Evolutionary conservation across 2,888 invertebrate genomes (phyloP), one percentile per base, ranked within the genome.

Genomic region (Magallana nippona): DNA sequence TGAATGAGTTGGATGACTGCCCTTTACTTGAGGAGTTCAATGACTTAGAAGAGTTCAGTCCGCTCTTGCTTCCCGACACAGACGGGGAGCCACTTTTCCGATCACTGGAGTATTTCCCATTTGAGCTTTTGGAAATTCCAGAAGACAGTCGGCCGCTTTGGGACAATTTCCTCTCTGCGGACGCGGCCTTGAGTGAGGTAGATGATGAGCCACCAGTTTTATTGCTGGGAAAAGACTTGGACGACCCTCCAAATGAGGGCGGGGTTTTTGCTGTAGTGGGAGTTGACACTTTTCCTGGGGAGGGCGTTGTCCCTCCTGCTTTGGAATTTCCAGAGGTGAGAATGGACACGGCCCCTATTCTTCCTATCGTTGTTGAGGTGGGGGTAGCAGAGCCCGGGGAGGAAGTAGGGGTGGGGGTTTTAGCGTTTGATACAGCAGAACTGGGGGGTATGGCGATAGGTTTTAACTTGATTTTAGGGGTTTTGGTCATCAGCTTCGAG

Each of bases 371-470:
- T 71, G 88, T 88, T 78, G 89, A 87, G 83, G 90, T 90, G 79
- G 90, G 90, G n/a, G 90, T 86, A 15, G 78, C 32, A 1, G 84
- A 77, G 44, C 83, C 81, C 19, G 71, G 71, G 3, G 85, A 85
- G 22, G 85, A 85, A 1, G 81, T 32, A 15, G 83, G 81, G 62
- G 81, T 79, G 60, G 82, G 81, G 13, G 82, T 62, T 78, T 82
- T 85, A 32, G 88, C 83, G 11, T 85, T 77, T 27, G 85, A 82
- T 63, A 85, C 79, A 27, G 86, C 78, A 10, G 86, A 83, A 78
- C 81, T 87, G 58, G 88, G 81, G 95, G 96, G 96, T 91, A 96
- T 96, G 0, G 96, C 95, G 0, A 97, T 97, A 60, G 96, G 97
- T 87, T 93, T 93, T 55, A 93, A 87, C 83, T 93, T 92, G 55